phyloP scores from a whole-genome alignment of 1,140 invertebrate species.

The Lordiphosa stackelbergi region DNA sequence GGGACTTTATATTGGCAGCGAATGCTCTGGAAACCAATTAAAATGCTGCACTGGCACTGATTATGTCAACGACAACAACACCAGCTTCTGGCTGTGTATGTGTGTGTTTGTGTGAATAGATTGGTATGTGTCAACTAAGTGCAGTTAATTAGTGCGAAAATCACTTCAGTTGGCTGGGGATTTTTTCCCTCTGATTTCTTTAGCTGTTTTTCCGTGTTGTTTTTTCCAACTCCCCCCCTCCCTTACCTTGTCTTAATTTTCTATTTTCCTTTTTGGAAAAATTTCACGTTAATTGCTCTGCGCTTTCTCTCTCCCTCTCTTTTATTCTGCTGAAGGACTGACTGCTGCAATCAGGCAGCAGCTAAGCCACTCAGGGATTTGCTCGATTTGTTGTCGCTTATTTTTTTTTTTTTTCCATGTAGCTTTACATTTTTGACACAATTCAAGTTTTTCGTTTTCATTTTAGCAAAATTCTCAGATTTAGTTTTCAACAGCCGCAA shows the following conservation, averaged over 20 bases:
- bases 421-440: conserved; percentile 1
- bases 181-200: conserved; percentile 54
- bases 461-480: background rate
- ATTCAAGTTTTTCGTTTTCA: background rate
- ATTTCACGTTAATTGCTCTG: conserved; percentile 70
- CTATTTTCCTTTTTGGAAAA: conserved; percentile 50
- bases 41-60: conserved; percentile 70
- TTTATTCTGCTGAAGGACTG: conserved; percentile 47
- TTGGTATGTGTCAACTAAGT: conserved; percentile 75
- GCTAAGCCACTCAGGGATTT: conserved; percentile 69
- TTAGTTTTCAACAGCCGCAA: background rate
- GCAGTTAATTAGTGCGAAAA: conserved; percentile 76
- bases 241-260: conserved; percentile 13
- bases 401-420: conserved; percentile 23
- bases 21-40: conserved; percentile 68
- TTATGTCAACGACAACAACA: conserved; percentile 52
- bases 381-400: conserved; percentile 53
- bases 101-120: conserved; percentile 57
- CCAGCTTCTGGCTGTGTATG: background rate
- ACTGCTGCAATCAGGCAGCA: conserved; percentile 21
- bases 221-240: conserved; percentile 14
- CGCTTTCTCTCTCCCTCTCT: conserved; percentile 24
- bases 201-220: conserved; percentile 42
- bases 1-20: conserved; percentile 68
- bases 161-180: conserved; percentile 73